Conservation (phyloP, 1,140 invertebrate species). For the Hestina assimilis region DNA sequence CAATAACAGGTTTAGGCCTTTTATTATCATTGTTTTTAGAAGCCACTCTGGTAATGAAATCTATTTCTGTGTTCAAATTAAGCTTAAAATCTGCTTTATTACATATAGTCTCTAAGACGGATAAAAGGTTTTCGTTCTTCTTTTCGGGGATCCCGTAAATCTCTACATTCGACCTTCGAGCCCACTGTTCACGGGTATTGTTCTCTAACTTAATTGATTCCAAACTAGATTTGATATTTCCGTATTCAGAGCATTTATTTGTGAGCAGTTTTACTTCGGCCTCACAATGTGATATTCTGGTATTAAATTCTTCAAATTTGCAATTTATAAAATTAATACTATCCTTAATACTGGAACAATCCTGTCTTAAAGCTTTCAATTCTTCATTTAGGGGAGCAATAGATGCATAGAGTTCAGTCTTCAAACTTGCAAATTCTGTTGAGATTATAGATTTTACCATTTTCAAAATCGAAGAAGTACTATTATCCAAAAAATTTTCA, state of each 20-base stretch:
- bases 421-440: neutral
- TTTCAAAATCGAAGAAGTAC: neutral
- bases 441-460: neutral
- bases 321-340: constrained; percentile 1
- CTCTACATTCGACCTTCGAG: constrained; percentile 3
- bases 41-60: neutral
- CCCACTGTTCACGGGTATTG: constrained; percentile 5
- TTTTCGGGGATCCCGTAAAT: constrained; percentile 6
- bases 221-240: neutral
- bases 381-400: neutral
- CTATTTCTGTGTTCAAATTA: neutral
- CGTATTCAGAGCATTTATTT: neutral
- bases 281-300: neutral
- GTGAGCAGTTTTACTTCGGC: neutral
- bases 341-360: neutral
- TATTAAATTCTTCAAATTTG: constrained; percentile 5
- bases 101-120: neutral
- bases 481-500: neutral
- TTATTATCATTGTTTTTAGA: neutral
- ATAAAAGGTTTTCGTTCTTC: neutral
- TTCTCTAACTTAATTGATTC: neutral
- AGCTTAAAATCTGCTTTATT: neutral
- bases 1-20: constrained; percentile 3
- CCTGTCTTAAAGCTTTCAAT: neutral
- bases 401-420: neutral